Conservation (phyloP, 2,797 vertebrate genomes). For the Emys orbicularis region DNA sequence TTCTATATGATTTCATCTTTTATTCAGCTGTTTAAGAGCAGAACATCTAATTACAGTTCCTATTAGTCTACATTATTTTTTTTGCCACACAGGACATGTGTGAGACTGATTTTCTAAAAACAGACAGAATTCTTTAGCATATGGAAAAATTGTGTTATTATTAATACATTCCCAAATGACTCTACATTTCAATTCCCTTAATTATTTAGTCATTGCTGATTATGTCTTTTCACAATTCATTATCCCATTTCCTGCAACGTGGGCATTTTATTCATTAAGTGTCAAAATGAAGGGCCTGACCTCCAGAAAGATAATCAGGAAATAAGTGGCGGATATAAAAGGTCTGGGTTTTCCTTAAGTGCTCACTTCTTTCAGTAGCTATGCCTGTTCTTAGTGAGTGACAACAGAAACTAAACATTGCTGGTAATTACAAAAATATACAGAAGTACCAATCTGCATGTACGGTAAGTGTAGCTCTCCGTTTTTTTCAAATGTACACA, state of each 20-base stretch:
- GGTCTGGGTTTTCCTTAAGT: slow-evolving; percentile 76
- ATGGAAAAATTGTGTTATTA: slow-evolving; percentile 86
- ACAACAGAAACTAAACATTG: not conserved
- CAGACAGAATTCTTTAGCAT: slow-evolving; percentile 83
- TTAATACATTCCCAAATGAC: slow-evolving; percentile 85
- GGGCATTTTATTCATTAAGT: slow-evolving; percentile 86
- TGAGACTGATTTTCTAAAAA: slow-evolving; percentile 84
- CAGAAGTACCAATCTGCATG: not conserved
- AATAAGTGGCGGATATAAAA: slow-evolving; percentile 79
- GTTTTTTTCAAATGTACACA: not conserved
- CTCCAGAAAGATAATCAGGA: slow-evolving; percentile 80
- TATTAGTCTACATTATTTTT: slow-evolving; percentile 83
- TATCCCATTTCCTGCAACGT: slow-evolving; percentile 82
- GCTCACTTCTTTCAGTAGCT: slow-evolving; percentile 68
- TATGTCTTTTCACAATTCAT: slow-evolving; percentile 87
- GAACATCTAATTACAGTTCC: slow-evolving; percentile 86
- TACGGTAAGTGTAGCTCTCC: not conserved
- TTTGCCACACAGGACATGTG: slow-evolving; percentile 76
- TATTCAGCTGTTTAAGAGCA: slow-evolving; percentile 87
- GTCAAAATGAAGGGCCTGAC: slow-evolving; percentile 83
- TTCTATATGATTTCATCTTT: slow-evolving; percentile 89
- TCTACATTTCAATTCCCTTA: slow-evolving; percentile 85
- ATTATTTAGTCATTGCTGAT: slow-evolving; percentile 88
- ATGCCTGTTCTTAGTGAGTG: slow-evolving; percentile 58
- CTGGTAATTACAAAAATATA: slow-evolving; percentile 54